Conservation (phyloP, 1,140 invertebrate genomes). For the Steinernema khuongi region DNA sequence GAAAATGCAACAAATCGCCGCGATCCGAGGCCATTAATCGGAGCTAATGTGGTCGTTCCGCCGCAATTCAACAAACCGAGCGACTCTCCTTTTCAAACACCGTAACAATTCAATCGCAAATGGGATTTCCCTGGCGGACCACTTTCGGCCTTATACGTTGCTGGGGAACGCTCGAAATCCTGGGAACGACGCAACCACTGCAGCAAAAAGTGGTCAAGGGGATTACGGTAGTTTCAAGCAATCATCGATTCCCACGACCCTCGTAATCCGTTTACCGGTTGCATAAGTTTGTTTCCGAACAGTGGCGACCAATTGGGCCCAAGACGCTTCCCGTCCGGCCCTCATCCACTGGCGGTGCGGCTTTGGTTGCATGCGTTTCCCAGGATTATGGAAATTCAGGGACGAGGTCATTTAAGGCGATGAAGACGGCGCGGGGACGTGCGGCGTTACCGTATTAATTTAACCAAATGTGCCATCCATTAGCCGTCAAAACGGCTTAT, state of each 20-base stretch:
- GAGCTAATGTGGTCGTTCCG: conserved; percentile 13
- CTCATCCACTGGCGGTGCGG: not conserved
- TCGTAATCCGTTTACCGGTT: not conserved
- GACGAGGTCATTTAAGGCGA: not conserved
- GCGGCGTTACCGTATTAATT: not conserved
- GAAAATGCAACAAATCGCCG: conserved; percentile 12
- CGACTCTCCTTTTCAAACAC: conserved; percentile 16
- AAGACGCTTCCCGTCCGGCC: not conserved
- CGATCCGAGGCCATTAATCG: not conserved
- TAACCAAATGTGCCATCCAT: not conserved
- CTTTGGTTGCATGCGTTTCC: not conserved
- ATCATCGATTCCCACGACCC: not conserved
- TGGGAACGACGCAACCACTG: conserved; percentile 1
- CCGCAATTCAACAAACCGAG: conserved; percentile 10
- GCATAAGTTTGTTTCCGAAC: conserved; percentile 10
- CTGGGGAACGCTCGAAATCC: no score
- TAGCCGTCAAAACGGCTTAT: not conserved
- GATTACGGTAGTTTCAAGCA: not conserved
- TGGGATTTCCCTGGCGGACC: not conserved
- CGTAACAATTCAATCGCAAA: conserved; percentile 15
- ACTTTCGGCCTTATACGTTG: not conserved
- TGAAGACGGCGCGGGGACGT: not conserved
- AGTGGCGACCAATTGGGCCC: not conserved
- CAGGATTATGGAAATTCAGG: not conserved
- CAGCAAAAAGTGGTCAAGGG: not conserved